Base-by-base conservation (phyloP, 35 echinoderm and acorn worm genomes). In the Lytechinus pictus region DNA sequence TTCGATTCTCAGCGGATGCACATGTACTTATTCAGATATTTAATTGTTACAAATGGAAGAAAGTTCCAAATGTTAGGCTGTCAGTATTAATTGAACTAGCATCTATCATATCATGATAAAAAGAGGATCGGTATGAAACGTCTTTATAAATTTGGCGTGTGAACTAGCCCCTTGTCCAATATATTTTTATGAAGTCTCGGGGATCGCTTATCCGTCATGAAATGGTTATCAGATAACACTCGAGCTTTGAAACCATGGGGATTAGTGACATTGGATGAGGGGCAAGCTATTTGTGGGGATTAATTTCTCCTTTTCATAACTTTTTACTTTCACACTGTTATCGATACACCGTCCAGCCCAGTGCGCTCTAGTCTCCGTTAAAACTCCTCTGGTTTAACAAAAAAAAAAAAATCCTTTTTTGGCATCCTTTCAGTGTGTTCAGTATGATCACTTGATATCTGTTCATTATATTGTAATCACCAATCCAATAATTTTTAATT, bases 291-390 rank as follows among this genome's bases (percentile, higher is more conserved):
- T 93, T 54, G 53, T 28, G 53, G 53, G 92, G 92, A 93, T 93
- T 93, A 93, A 55, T 93, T 93, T 93, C 92, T 93, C 92, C 29
- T 93, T 93, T 93, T 93, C 92, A 93, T 93, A 93, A 93, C 92
- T 93, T 93, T 44, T 93, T 93, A 93, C 92, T 93, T 57, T 57
- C 53, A 57, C 29, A 53, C 54, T 93, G 92, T 93, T 10, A 93
- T 93, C 92, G 92, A 93, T 93, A 93, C 92, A 33, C 55, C 9
- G n/a, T 6, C 54, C 55, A 54, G 51, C 92, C 92, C 88, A 90
- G 28, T 8, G 29, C 33, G 88, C 88, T 90, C 29, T 90, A 90
- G 88, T 90, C 88, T 90, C 66, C 16, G 4, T 5, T 7, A 19
- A 79, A 24, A 79, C 66, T 79, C 16, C 33, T 44, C 33, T 44